phyloP scores from a whole-genome alignment of 2,797 vertebrate genomes.

The Hybognathus amarus region DNA sequence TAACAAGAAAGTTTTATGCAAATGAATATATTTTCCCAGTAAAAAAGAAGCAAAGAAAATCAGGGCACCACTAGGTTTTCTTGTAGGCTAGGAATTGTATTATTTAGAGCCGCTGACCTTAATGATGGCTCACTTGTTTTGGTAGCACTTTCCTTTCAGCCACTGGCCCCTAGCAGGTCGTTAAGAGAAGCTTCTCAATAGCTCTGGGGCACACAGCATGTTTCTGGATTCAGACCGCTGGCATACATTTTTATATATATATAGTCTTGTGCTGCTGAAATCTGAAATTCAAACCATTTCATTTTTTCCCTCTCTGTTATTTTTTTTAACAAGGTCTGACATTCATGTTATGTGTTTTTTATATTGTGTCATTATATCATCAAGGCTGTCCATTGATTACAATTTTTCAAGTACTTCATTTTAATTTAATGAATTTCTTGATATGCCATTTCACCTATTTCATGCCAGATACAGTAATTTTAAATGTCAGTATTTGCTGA shows the following conservation, averaged over 20 bases:
- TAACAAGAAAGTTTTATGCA: slow-evolving; percentile 21
- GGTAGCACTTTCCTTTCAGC: slow-evolving; percentile 34
- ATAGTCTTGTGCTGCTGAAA: slow-evolving; percentile 25
- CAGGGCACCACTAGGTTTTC: slow-evolving; percentile 16
- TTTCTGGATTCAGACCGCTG: slow-evolving; percentile 31
- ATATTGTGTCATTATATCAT: neutral
- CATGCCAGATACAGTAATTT: neutral
- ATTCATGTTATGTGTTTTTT: neutral
- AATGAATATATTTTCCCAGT: neutral
- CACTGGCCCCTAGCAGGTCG: slow-evolving; percentile 30
- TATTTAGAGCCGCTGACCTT: slow-evolving; percentile 34
- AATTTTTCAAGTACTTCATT: neutral
- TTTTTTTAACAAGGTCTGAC: slow-evolving; percentile 20
- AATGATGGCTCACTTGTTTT: slow-evolving; percentile 52
- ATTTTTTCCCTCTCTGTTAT: neutral
- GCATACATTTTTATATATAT: slow-evolving; percentile 43
- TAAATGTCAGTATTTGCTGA: neutral
- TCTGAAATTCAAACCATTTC: slow-evolving; percentile 24
- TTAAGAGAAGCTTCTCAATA: slow-evolving; percentile 26
- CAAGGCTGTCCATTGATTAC: neutral
- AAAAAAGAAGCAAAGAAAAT: slow-evolving; percentile 13
- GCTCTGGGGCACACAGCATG: slow-evolving; percentile 43
- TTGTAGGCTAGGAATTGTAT: slow-evolving; percentile 21
- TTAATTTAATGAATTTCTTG: neutral
- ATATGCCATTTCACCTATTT: neutral